Base-by-base conservation (phyloP, 2,113 vertebrate species). In the Sula dactylatra region DNA sequence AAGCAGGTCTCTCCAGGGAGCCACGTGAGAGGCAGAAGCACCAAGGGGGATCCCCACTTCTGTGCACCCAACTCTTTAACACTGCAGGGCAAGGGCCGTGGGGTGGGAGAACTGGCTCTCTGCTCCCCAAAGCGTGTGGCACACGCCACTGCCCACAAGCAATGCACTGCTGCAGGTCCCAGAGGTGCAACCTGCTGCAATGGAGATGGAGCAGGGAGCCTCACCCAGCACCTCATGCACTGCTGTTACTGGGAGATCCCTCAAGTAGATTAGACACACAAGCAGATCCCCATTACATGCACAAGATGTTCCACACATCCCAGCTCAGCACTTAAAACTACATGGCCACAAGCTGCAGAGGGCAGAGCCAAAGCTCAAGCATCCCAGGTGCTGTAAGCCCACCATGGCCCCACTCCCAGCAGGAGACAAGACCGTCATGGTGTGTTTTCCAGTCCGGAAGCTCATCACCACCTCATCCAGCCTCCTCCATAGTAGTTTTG, bases 11-110 rank as follows among this genome's bases (percentile, higher is more conserved):
- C 54, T 80, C 21, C 0, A 1, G 59, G 58, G 58, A 77, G 58
- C 50, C 40, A 11, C 4, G 1, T 1, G 2, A 90, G 67, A 87
- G 15, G 13, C 10, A 13, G 19, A n/a, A 77, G 49, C 42, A 18
- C 27, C 38, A 27, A 22, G 36, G 8, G 21, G 14, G 13, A 8
- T 31, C 26, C 24, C 24, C 8, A 7, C 2, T 49, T 81, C 20
- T 1, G 2, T 16, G 12, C 17, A 36, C 73, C 36, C 40, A 45
- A 4, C 44, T 38, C 7, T 0, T 11, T 42, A 8, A 38, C 0
- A 0, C 71, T 4, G 2, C 18, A 36, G 56, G 38, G 44, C 0
- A 1, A 12, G 19, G 52, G 7, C 10, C 3, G 0, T 1, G 1
- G 26, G 47, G 56, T 3, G 0, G 29, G 44, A 55, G 16, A 76